Percentiles rank a stretch among this genome's conserved stretches.
These are phyloP conservation scores for Cantharis rufa DNA, from an alignment of 2,888 invertebrate species.

Conservation along the genomic window DNA sequence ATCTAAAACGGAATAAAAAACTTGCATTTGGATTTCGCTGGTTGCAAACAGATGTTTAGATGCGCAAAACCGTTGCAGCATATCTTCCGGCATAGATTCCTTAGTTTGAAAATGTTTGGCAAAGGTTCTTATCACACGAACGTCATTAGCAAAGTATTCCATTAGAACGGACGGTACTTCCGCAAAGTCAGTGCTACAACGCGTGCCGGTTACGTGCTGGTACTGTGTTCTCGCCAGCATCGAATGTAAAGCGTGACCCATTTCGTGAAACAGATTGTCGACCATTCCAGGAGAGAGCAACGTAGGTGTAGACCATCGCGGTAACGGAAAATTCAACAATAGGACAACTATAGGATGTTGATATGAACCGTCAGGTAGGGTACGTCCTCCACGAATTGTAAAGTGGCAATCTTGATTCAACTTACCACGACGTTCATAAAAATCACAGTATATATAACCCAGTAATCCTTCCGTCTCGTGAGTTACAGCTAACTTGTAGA, in stretches of 20 bases:
- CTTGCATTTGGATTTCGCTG: constrained; percentile 74
- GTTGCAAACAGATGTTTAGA: constrained; percentile 88
- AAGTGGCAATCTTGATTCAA: constrained; percentile 98
- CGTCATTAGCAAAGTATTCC: constrained; percentile 95
- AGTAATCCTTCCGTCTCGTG: constrained; percentile 80
- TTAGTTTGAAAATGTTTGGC: constrained; percentile 91
- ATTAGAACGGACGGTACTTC: constrained; percentile 98
- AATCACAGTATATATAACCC: constrained; percentile 94
- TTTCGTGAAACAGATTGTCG: constrained; percentile 97
- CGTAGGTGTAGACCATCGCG: constrained; percentile 75
- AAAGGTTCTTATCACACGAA: constrained; percentile 80
- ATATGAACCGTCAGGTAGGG: constrained; percentile 76
- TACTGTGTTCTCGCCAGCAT: constrained; percentile 94
- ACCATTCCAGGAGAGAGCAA: constrained; percentile 82
- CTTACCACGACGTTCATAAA: constrained; percentile 90
- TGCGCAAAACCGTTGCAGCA: constrained; percentile 78
- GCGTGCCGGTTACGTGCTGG: constrained; percentile 60
- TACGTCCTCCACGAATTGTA: constrained; percentile 93
- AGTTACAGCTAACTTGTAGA: constrained; percentile 88
- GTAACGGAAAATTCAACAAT: constrained; percentile 83
- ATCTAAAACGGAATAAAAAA: constrained; percentile 88
- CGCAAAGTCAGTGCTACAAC: constrained; percentile 97
- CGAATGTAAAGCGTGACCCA: constrained; percentile 99
- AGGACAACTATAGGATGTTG: constrained; percentile 93
- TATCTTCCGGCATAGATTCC: constrained; percentile 77